phyloP scores from a whole-genome alignment of 2,113 vertebrate genomes.

The Melospiza melodia region DNA sequence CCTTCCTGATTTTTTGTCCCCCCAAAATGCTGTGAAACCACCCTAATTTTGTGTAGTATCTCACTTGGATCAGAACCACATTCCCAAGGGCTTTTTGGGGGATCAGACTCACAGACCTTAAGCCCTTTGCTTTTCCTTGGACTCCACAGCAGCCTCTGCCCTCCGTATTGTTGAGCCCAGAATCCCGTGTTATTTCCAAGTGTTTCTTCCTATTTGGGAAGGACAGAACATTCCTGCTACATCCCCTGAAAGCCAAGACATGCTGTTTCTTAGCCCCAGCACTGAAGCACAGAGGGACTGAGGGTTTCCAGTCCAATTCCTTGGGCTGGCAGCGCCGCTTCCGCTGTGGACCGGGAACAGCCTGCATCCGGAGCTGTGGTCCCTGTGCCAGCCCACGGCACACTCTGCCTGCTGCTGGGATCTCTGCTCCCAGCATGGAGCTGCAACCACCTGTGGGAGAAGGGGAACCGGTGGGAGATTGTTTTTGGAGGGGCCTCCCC shows the following conservation, averaged over 20 bases:
- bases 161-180: neutral
- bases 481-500: neutral
- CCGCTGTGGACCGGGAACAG: rapidly evolving
- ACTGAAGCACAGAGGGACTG: neutral
- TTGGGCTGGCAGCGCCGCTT: neutral
- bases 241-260: neutral
- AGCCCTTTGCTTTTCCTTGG: neutral
- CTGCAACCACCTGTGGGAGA: neutral
- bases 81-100: neutral
- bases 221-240: neutral
- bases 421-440: neutral
- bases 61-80: neutral
- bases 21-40: rapidly evolving
- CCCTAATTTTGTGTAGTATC: rapidly evolving
- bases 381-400: neutral
- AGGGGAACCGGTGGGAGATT: neutral
- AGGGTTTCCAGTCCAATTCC: neutral
- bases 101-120: neutral
- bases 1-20: neutral
- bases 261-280: neutral
- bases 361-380: neutral
- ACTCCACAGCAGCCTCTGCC: neutral
- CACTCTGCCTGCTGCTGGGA: neutral
- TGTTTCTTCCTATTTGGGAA: neutral
- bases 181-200: neutral